These are phyloP conservation scores for Sebastes glaucus DNA, from an alignment of 2,797 vertebrate genomes.

Conservation along the genomic window DNA sequence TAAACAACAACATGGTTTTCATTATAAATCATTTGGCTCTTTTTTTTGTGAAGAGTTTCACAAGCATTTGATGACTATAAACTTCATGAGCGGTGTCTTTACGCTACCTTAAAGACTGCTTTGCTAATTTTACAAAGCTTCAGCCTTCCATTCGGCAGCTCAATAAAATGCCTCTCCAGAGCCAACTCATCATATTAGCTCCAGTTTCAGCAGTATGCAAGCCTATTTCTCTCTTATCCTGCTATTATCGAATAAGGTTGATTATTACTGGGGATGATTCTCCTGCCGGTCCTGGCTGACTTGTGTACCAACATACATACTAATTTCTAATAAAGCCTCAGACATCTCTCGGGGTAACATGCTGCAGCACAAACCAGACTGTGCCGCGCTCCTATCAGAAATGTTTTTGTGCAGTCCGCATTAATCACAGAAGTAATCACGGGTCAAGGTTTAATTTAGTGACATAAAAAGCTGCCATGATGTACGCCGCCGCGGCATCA, in stretches of 20 bases:
- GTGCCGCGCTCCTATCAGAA: conserved; percentile 51
- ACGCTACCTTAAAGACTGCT: conserved; percentile 26
- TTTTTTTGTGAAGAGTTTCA: conserved; percentile 33
- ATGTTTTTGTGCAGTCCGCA: conserved; percentile 59
- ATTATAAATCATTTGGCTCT: conserved; percentile 16
- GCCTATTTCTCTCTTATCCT: conserved; percentile 74
- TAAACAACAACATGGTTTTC: conserved; percentile 31
- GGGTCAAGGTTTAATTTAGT: conserved; percentile 75
- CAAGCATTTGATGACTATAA: conserved; percentile 19
- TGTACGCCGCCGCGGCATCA: conserved; percentile 52
- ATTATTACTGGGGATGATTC: conserved; percentile 77
- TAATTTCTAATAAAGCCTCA: conserved; percentile 74
- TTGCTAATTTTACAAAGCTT: conserved; percentile 41
- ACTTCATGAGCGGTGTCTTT: conserved; percentile 38
- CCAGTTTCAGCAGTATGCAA: conserved; percentile 56
- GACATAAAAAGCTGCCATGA: conserved; percentile 70
- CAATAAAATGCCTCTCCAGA: conserved; percentile 65
- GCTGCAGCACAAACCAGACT: conserved; percentile 58
- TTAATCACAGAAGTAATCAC: conserved; percentile 74
- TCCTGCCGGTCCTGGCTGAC: conserved; percentile 55
- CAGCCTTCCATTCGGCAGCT: conserved; percentile 44
- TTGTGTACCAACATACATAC: conserved; percentile 69
- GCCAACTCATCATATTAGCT: conserved; percentile 69
- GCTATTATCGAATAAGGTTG: conserved; percentile 76
- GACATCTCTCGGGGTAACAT: conserved; percentile 65